These are phyloP conservation scores for Aix galericulata DNA, from an alignment of 2,113 vertebrate species.

Conservation along the genomic window DNA sequence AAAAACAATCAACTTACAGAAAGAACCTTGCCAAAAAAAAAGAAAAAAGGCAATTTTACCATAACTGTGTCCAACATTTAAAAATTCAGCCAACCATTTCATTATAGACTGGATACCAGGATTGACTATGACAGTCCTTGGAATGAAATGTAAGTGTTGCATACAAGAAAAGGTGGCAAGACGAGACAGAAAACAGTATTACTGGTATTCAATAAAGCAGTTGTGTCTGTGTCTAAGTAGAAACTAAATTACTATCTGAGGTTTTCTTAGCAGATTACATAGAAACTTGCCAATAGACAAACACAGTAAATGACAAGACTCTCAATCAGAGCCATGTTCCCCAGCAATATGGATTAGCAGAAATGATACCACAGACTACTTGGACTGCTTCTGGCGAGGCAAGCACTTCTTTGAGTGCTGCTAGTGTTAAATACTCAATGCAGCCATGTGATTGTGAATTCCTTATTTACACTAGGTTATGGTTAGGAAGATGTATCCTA, in stretches of 20 bases:
- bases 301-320: slow-evolving; percentile 43
- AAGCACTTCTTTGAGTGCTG: background rate
- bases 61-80: background rate
- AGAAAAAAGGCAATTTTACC: background rate
- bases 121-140: background rate
- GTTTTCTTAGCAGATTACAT: slow-evolving; percentile 50
- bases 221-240: slow-evolving; percentile 35
- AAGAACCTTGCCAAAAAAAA: background rate
- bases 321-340: slow-evolving; percentile 33
- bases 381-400: slow-evolving; percentile 3
- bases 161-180: background rate
- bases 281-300: slow-evolving; percentile 59
- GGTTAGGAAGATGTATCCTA: background rate
- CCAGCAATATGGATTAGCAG: slow-evolving; percentile 30
- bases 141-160: background rate
- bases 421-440: background rate
- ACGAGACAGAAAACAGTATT: slow-evolving; percentile 22
- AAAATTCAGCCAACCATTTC: background rate
- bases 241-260: slow-evolving; percentile 44
- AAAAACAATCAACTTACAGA: background rate
- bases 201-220: slow-evolving; percentile 52
- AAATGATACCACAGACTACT: slow-evolving; percentile 10
- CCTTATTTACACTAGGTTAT: background rate
- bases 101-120: background rate
- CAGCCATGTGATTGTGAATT: background rate